Conservation (phyloP, 1,140 invertebrate genomes). For the Matsumurasca onukii region DNA sequence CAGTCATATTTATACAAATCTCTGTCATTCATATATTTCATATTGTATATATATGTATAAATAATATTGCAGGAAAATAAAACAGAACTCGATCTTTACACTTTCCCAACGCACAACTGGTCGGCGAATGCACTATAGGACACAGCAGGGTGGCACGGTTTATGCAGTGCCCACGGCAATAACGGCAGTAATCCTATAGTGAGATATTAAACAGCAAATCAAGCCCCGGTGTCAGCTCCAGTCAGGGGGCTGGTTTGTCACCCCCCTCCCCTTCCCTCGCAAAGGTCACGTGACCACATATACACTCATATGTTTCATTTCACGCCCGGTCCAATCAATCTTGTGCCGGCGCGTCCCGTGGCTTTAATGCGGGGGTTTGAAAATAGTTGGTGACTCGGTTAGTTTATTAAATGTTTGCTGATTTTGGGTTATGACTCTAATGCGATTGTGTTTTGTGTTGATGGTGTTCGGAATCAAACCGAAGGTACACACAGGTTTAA, state of each 20-base stretch:
- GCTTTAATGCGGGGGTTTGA: no score
- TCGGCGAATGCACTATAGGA: no score
- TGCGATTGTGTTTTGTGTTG: background rate
- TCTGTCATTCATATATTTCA: no score
- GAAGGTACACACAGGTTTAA: background rate
- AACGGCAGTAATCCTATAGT: constrained; percentile 4
- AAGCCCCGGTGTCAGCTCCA: constrained; percentile 6
- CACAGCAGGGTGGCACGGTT: no score
- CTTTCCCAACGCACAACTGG: no score
- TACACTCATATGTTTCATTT: background rate
- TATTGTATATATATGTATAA: no score
- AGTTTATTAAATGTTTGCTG: no score
- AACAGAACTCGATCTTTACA: no score
- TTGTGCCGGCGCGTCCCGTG: background rate
- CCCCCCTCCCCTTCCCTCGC: background rate
- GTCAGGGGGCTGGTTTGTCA: constrained; percentile 17
- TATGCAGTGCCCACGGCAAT: constrained; percentile 8
- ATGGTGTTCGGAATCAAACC: background rate
- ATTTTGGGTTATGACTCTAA: no score
- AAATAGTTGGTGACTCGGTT: no score
- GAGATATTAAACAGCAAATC: constrained; percentile 26
- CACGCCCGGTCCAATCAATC: background rate
- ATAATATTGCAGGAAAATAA: no score
- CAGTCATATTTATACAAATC: no score
- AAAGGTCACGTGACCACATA: background rate